These are phyloP conservation scores for Burhinus oedicnemus DNA, from an alignment of 2,113 vertebrate genomes.

Conservation along the genomic window DNA sequence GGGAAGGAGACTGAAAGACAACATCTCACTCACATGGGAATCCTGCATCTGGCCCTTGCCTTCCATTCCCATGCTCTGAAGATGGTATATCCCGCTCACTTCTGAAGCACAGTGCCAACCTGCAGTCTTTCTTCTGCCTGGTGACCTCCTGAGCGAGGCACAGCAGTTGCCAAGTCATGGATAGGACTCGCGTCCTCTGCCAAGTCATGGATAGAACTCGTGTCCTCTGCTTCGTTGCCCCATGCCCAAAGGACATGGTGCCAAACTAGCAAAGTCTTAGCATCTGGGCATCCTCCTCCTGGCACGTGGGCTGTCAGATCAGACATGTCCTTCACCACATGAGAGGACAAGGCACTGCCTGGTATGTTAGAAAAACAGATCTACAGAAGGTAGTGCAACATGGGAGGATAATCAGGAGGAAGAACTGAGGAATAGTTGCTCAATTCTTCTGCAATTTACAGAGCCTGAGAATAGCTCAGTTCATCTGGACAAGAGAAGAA, in stretches of 20 bases:
- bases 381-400: not conserved
- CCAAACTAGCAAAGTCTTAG: not conserved
- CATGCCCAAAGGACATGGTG: not conserved
- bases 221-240: not conserved
- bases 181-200: not conserved
- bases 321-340: not conserved
- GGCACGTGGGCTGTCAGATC: not conserved
- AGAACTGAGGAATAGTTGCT: not conserved
- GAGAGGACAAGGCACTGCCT: not conserved
- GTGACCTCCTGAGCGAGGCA: not conserved
- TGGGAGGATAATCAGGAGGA: not conserved
- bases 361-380: not conserved
- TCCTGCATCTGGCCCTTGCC: not conserved
- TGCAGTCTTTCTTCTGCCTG: not conserved
- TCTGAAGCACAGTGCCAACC: not conserved
- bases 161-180: not conserved
- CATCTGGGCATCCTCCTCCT: not conserved
- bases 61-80: not conserved
- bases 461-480: not conserved
- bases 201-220: not conserved
- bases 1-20: not conserved
- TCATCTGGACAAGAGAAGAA: not conserved
- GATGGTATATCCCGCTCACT: not conserved
- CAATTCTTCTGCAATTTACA: not conserved
- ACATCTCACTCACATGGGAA: not conserved